A percentile compares a stretch with the other conserved stretches of the same genome.
phyloP scores from a whole-genome alignment of 2,797 vertebrate species.

The Otolemur crassicaudatus region DNA sequence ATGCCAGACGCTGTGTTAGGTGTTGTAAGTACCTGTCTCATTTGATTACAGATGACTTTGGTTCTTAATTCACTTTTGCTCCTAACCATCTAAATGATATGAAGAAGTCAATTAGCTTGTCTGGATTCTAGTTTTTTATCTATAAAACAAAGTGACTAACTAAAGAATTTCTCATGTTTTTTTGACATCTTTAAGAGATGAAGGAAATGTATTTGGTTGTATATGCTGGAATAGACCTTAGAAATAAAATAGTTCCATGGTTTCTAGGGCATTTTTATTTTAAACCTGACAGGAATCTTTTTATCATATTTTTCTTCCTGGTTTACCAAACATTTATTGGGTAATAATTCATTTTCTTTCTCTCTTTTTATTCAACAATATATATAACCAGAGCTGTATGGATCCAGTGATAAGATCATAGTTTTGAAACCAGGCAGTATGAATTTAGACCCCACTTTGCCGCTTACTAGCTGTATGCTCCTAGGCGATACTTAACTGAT shows the following conservation, averaged over 20 bases:
- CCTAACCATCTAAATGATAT: conserved; percentile 14
- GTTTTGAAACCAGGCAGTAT: background rate
- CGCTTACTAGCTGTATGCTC: background rate
- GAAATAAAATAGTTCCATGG: background rate
- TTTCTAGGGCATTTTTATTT: background rate
- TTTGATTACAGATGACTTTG: background rate
- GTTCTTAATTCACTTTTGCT: background rate
- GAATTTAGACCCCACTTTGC: background rate
- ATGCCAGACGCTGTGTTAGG: background rate
- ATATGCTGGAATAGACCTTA: background rate
- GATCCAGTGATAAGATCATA: background rate
- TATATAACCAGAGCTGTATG: background rate
- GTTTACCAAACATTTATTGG: conserved; percentile 13
- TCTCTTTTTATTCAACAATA: conserved; percentile 26
- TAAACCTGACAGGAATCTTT: background rate
- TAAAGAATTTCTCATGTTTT: conserved; percentile 25
- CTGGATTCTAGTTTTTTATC: background rate
- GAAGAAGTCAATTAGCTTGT: conserved; percentile 29
- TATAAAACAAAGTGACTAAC: background rate
- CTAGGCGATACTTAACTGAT: background rate
- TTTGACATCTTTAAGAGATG: background rate
- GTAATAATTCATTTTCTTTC: background rate
- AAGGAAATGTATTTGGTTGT: background rate
- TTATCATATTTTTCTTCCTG: background rate
- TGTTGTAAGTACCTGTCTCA: background rate